Conservation (phyloP, 2,888 invertebrate genomes). For the Sarcophaga variegata region DNA sequence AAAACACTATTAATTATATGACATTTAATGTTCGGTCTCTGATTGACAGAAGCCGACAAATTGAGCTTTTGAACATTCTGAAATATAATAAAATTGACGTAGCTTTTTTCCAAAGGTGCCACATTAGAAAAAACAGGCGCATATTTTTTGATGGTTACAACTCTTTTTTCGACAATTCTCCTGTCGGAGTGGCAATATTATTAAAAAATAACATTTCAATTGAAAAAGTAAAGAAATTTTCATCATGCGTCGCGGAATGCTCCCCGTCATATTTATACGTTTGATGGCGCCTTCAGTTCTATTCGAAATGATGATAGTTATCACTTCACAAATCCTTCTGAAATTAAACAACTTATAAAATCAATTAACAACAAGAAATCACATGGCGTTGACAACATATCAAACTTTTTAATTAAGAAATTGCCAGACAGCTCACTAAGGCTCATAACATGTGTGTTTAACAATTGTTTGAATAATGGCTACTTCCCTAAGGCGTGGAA, state of each 20-base stretch:
- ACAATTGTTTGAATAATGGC: background rate
- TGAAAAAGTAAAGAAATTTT: background rate
- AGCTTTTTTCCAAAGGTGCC: conserved; percentile 6
- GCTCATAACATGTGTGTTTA: conserved; percentile 2
- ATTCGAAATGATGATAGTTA: background rate
- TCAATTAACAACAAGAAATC: conserved; percentile 28
- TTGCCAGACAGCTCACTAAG: conserved; percentile 7
- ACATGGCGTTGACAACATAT: background rate
- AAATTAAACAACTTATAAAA: conserved; percentile 16
- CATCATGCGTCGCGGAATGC: background rate
- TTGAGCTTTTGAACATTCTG: background rate
- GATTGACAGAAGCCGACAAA: background rate
- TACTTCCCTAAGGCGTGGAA: conserved; percentile 25
- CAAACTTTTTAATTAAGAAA: background rate
- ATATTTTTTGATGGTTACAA: background rate
- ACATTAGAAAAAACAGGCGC: background rate
- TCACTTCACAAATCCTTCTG: conserved; percentile 6
- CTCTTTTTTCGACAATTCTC: background rate
- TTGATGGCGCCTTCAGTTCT: conserved; percentile 11
- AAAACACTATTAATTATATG: background rate
- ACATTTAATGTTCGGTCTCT: background rate
- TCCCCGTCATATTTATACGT: conserved; percentile 22
- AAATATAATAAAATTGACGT: conserved; percentile 7
- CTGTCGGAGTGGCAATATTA: conserved; percentile 17
- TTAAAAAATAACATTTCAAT: conserved; percentile 11